Conservation (phyloP, 2,888 invertebrate species). For the Pammene aurita region DNA sequence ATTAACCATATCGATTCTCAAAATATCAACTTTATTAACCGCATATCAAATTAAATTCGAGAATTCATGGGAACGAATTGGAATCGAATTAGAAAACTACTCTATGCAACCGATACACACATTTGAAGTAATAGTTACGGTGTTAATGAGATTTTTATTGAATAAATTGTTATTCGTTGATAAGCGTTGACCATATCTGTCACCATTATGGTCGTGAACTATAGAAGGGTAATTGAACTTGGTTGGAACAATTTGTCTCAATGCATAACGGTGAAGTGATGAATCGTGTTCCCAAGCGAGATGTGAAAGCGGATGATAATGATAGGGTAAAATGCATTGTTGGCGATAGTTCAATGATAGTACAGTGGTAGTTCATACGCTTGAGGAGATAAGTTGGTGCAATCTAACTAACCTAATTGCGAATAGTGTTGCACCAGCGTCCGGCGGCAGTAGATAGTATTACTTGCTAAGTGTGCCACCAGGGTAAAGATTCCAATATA, state of each 20-base stretch:
- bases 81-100: conserved; percentile 26
- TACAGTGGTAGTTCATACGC: too few species aligned
- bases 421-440: conserved; percentile 64
- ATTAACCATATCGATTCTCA: conserved; percentile 29
- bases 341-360: conserved; percentile 40
- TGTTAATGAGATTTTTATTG: conserved; percentile 38
- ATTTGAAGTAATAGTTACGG: conserved; percentile 11
- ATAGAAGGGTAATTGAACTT: conserved; percentile 41
- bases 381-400: conserved; percentile 67
- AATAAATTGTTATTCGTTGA: conserved; percentile 37
- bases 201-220: conserved; percentile 34
- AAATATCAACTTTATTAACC: conserved; percentile 34
- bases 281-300: conserved; percentile 39
- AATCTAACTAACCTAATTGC: conserved; percentile 72
- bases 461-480: conserved; percentile 62
- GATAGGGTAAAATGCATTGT: conserved; percentile 36
- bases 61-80: conserved; percentile 30
- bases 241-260: conserved; percentile 42
- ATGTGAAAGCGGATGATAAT: conserved; percentile 40
- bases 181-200: conserved; percentile 37
- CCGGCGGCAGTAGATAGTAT: conserved; percentile 65
- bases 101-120: conserved; percentile 1
- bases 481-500: conserved; percentile 53
- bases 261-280: conserved; percentile 42
- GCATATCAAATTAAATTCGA: conserved; percentile 19